phyloP scores from a whole-genome alignment of 2,797 vertebrate genomes.

The Acropternis orthonyx region DNA sequence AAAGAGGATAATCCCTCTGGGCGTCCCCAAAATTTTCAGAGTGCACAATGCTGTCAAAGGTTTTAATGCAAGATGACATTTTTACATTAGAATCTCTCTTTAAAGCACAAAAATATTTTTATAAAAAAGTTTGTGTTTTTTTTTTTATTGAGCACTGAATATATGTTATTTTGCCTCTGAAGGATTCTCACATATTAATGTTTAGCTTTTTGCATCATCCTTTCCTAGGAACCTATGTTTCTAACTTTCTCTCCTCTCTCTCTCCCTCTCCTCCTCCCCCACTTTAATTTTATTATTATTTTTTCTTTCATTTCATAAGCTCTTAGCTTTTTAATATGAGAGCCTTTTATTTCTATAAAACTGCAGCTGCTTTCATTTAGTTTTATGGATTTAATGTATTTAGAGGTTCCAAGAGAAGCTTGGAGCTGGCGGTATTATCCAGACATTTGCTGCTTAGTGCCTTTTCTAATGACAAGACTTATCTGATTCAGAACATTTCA shows the following conservation, averaged over 20 bases:
- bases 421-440: constrained; percentile 66
- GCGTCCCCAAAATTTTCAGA: not conserved
- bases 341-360: constrained; percentile 79
- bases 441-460: constrained; percentile 69
- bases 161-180: constrained; percentile 3
- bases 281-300: constrained; percentile 71
- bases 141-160: not conserved
- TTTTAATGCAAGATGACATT: not conserved
- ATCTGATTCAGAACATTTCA: constrained; percentile 59
- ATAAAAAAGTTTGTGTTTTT: not conserved
- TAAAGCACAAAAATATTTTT: not conserved
- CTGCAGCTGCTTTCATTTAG: constrained; percentile 79
- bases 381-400: constrained; percentile 78
- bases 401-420: constrained; percentile 68
- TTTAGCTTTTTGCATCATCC: not conserved
- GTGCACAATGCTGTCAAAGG: not conserved
- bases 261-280: not conserved
- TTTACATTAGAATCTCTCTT: not conserved
- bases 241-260: constrained; percentile 27
- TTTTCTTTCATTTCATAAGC: constrained; percentile 74
- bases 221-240: constrained; percentile 37
- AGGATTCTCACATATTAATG: constrained; percentile 13
- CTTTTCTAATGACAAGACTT: constrained; percentile 69
- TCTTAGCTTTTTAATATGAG: constrained; percentile 76
- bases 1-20: not conserved